Percentiles rank a stretch among this genome's conserved stretches.
Evolutionary conservation across 2,888 invertebrate genomes (phyloP).

Genomic region (Holacanthella duospinosa): DNA sequence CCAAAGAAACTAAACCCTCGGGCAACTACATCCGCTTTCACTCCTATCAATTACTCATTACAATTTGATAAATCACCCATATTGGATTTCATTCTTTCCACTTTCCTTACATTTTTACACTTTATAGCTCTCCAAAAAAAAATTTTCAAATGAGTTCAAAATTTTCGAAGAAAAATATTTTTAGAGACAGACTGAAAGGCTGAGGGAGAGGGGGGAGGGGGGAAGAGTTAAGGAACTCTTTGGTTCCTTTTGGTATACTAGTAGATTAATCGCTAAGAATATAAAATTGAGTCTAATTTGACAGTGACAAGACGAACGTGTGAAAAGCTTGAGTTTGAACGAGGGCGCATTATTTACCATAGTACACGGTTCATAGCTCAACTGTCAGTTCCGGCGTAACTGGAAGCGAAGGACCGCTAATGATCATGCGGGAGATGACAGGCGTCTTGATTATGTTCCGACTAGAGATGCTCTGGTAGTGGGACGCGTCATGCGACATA

Average conservation of each 20-base stretch:
- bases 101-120: not conserved
- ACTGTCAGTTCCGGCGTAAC: not conserved
- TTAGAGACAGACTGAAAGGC: no score
- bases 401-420: not conserved
- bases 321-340: not conserved
- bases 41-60: not conserved
- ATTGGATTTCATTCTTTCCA: not conserved
- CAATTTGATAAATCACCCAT: not conserved
- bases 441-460: conserved; percentile 1
- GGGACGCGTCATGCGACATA: not conserved
- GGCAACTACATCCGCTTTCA: not conserved
- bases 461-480: not conserved
- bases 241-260: not conserved
- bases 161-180: not conserved
- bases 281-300: not conserved
- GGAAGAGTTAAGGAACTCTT: no score
- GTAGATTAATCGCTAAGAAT: not conserved
- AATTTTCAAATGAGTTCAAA: not conserved
- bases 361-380: conserved; percentile 1
- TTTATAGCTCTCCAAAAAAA: not conserved
- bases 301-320: not conserved
- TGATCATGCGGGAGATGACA: conserved; percentile 6
- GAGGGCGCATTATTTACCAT: not conserved
- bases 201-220: no score
- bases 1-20: not conserved